Percentiles rank a stretch among this genome's conserved stretches.
Evolutionary conservation across 2,797 vertebrate genomes (phyloP).

Genomic region (Gorsachius magnificus): DNA sequence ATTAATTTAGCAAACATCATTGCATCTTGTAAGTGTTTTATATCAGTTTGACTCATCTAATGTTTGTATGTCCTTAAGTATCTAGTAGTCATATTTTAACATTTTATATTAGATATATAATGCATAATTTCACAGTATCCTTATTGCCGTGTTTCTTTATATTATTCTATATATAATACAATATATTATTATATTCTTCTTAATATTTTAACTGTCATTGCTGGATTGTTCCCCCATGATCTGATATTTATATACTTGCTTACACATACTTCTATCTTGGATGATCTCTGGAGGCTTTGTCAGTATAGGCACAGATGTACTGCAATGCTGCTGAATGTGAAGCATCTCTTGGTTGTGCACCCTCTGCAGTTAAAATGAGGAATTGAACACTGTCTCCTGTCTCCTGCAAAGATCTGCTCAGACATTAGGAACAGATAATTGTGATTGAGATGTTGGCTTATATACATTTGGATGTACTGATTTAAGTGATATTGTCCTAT

Average conservation of each 20-base stretch:
- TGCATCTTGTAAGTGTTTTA: not conserved
- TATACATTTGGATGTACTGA: not conserved
- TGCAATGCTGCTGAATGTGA: not conserved
- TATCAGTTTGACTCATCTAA: not conserved
- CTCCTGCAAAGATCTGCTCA: not conserved
- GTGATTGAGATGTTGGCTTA: not conserved
- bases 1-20: not conserved
- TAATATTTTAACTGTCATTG: not conserved
- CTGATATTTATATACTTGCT: not conserved
- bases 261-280: not conserved
- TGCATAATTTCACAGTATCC: not conserved
- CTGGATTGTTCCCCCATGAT: accelerated
- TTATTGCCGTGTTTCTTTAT: not conserved
- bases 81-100: not conserved
- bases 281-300: not conserved
- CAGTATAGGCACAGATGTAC: not conserved
- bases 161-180: too few relatives aligned
- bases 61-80: not conserved
- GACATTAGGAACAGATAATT: not conserved
- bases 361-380: not conserved
- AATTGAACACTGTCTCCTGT: not conserved
- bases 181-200: not conserved
- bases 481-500: not conserved
- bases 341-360: not conserved
- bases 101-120: not conserved